Percentiles rank a stretch among this genome's conserved stretches.
phyloP scores from a whole-genome alignment of 2,888 invertebrate species.

The Shargacucullia verbasci region DNA sequence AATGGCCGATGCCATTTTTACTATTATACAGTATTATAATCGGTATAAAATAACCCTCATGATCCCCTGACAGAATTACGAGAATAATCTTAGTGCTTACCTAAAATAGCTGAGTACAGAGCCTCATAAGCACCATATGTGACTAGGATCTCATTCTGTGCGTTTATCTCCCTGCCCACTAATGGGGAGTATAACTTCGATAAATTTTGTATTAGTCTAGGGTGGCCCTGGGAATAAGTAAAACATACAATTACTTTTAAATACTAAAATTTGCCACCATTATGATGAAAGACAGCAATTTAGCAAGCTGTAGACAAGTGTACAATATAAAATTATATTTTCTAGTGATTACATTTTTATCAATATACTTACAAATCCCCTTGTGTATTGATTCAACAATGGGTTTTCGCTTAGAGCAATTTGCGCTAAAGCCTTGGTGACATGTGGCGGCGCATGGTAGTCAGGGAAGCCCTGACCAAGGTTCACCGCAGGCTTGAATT shows the following conservation, averaged over 20 bases:
- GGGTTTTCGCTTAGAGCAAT: slow-evolving; percentile 92
- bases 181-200: slow-evolving; percentile 95
- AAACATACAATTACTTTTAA: neutral
- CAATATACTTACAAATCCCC: slow-evolving; percentile 97
- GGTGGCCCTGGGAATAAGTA: slow-evolving; percentile 94
- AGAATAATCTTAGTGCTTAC: slow-evolving; percentile 67
- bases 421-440: slow-evolving; percentile 93
- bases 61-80: too few species aligned
- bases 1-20: too few species aligned
- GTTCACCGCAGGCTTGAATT: slow-evolving; percentile 95
- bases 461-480: slow-evolving; percentile 99
- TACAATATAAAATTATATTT: too few species aligned
- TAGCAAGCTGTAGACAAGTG: too few species aligned
- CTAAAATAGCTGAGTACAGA: slow-evolving; percentile 94
- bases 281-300: too few species aligned
- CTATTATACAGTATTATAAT: too few species aligned
- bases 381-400: slow-evolving; percentile 96
- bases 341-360: too few species aligned
- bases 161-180: slow-evolving; percentile 93
- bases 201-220: slow-evolving; percentile 95
- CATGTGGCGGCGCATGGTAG: slow-evolving; percentile 95
- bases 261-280: too few species aligned
- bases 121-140: slow-evolving; percentile 98
- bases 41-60: too few species aligned
- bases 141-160: slow-evolving; percentile 95